A percentile compares a stretch with the other conserved stretches of the same genome.
Evolutionary conservation across 2,113 vertebrate genomes (phyloP).

Genomic region (Eulacestoma nigropectus): DNA sequence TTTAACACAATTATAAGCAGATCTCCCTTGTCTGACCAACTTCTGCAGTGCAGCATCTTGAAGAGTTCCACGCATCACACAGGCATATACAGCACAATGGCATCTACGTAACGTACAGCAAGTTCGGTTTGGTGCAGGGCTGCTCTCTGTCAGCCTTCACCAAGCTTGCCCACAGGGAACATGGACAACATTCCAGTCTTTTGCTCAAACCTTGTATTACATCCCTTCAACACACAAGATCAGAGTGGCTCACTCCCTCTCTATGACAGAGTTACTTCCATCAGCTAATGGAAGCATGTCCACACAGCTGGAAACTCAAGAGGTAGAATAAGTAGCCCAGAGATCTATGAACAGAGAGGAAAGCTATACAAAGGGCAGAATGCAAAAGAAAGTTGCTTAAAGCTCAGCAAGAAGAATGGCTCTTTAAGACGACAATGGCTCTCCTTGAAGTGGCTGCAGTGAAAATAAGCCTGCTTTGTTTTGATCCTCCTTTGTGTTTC

Average conservation of each 20-base stretch:
- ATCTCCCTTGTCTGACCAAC: not conserved
- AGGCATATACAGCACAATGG: rapidly evolving
- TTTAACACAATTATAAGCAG: not conserved
- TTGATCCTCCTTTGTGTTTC: not conserved
- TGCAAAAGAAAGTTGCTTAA: conserved; percentile 15
- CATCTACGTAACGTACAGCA: not conserved
- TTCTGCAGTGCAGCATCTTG: not conserved
- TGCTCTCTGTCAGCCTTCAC: not conserved
- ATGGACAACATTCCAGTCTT: not conserved
- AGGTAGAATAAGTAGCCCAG: not conserved
- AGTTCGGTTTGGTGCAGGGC: not conserved
- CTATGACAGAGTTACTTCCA: not conserved
- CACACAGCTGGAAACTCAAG: not conserved
- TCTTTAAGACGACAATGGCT: conserved; percentile 15
- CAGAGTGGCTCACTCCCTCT: not conserved
- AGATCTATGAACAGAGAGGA: not conserved
- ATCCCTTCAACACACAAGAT: not conserved
- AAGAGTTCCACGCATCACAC: not conserved
- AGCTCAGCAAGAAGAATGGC: conserved; percentile 29
- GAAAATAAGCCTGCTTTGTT: conserved; percentile 48
- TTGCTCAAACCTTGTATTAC: not conserved
- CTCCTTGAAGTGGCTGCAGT: not conserved
- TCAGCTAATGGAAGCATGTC: not conserved
- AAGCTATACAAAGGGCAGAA: not conserved
- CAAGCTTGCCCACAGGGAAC: not conserved